Base-by-base conservation (phyloP, 2,888 invertebrate species). In the Idaea biselata region DNA sequence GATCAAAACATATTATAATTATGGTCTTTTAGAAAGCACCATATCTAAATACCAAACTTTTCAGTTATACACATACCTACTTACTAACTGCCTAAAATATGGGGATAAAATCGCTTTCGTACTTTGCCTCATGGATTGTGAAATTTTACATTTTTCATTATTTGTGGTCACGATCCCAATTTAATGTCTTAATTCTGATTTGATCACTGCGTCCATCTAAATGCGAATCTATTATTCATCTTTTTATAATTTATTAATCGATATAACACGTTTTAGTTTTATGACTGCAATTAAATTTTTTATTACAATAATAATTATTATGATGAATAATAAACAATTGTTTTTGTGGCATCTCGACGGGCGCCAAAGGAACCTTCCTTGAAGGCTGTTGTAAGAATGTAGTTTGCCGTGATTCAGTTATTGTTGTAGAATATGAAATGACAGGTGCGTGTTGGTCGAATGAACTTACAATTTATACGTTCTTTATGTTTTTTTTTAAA, bases 321-420 rank as follows among this genome's bases (percentile, higher is more conserved):
- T n/a, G n/a, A n/a, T n/a, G 44, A 14, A 14, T 8, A 44, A 44
- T 44, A 44, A 44, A 44, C 11, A 44, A 44, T 44, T 44, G 44
- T 44, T 14, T 44, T 11, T 44, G 44, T 44, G 11, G 11, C 44
- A 44, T 44, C 44, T 44, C 44, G 44, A 44, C 44, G 11, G 44
- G 44, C 44, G 44, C 44, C 44, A 44, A 44, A 44, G 44, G 14
- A 44, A 44, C 44, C 44, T 44, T 44, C 44, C 44, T 44, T 55
- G 55, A 55, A 55, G 55, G 55, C 16, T 55, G 55, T 55, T 17
- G 55, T 16, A 55, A 55, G 55, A 55, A 55, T 55, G 55, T 17
- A 16, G 55, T 55, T 55, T 17, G 17, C 55, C 55, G 8, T 55
- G 55, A 55, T 17, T 44, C 44, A 44, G 14, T 44, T 44, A 44